Evolutionary conservation across 1,140 invertebrate genomes (phyloP).

Genomic region (Metaphire vulgaris): DNA sequence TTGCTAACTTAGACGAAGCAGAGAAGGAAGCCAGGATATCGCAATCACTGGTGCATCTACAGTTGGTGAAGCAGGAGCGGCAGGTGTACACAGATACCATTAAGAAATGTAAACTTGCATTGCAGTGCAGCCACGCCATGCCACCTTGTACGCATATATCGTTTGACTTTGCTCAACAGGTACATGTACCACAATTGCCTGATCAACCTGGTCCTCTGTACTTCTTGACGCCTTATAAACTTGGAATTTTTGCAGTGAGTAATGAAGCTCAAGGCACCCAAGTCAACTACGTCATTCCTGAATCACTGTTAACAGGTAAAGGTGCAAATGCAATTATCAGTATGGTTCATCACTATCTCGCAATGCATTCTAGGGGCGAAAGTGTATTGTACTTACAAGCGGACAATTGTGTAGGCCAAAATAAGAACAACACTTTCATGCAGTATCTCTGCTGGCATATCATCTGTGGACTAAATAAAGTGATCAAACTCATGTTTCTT

Average conservation of each 20-base stretch:
- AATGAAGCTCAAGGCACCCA: slow-evolving; percentile 5
- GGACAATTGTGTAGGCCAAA: not conserved
- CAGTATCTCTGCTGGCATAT: not conserved
- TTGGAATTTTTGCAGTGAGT: not conserved
- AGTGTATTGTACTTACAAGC: not conserved
- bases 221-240: not conserved
- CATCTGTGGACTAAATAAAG: not conserved
- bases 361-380: slow-evolving; percentile 18
- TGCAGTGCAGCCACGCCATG: not conserved
- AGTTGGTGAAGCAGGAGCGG: not conserved
- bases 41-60: not conserved
- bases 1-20: not conserved
- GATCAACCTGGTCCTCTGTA: not conserved
- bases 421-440: not conserved
- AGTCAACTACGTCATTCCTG: slow-evolving; percentile 34
- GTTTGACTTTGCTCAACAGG: not conserved
- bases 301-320: slow-evolving; percentile 27
- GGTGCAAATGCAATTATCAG: slow-evolving; percentile 28
- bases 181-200: not conserved
- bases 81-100: not conserved
- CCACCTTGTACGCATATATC: not conserved
- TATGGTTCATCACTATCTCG: slow-evolving; percentile 30
- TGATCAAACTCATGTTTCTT: not conserved
- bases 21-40: not conserved
- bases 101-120: not conserved